These are phyloP conservation scores for Stratiomys singularior DNA, from an alignment of 2,888 invertebrate species.

Conservation along the genomic window DNA sequence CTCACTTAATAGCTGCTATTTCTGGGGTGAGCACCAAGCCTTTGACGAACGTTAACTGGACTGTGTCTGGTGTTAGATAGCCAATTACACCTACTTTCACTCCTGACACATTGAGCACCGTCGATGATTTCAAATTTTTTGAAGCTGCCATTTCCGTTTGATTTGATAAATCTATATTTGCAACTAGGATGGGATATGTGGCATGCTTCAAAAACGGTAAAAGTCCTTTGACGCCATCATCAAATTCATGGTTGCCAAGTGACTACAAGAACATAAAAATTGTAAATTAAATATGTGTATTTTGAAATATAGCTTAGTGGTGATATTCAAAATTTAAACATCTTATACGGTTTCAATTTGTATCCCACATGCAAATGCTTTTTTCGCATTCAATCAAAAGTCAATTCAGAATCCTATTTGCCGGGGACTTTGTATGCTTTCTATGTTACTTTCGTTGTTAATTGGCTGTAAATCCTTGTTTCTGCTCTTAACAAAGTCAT, in stretches of 20 bases:
- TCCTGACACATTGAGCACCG: conserved; percentile 73
- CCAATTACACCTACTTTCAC: conserved; percentile 84
- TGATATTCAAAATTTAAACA: no score
- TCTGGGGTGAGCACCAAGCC: conserved; percentile 75
- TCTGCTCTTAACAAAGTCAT: no score
- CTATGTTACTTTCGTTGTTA: no score
- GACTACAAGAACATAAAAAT: conserved; percentile 69
- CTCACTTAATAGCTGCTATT: conserved; percentile 71
- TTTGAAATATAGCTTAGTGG: no score
- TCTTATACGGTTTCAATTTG: no score
- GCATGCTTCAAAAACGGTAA: conserved; percentile 78
- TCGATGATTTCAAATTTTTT: conserved; percentile 69
- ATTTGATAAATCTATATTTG: conserved; percentile 78
- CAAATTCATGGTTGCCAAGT: conserved; percentile 95
- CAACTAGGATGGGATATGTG: conserved; percentile 78
- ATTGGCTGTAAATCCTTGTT: no score
- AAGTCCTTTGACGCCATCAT: conserved; percentile 79
- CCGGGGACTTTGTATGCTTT: no score
- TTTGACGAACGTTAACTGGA: conserved; percentile 68
- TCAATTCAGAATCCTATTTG: no score
- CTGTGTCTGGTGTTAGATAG: conserved; percentile 85
- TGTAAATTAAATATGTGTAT: no score
- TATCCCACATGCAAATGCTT: no score
- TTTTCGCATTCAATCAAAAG: no score
- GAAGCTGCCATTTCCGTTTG: conserved; percentile 71